Evolutionary conservation across 2,888 invertebrate species (phyloP).

Genomic region (Ariolimax columbianus): DNA sequence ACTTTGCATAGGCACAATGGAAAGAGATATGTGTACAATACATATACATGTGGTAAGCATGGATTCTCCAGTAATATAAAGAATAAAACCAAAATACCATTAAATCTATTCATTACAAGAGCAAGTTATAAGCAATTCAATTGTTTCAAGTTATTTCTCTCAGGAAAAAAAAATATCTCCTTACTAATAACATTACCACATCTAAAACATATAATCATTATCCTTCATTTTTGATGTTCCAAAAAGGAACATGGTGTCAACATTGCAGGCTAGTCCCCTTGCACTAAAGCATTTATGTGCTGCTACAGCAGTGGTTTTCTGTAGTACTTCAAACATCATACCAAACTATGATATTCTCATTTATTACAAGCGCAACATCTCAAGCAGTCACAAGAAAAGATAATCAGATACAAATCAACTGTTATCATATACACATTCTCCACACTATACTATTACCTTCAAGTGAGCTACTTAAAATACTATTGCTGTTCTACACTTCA

Average conservation of each 20-base stretch:
- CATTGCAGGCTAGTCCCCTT: too few relatives aligned
- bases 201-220: background rate
- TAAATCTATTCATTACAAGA: background rate
- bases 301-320: too few relatives aligned
- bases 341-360: too few relatives aligned
- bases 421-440: background rate
- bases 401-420: background rate
- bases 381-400: background rate
- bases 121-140: background rate
- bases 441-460: background rate
- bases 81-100: background rate
- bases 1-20: conserved; percentile 21
- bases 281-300: too few relatives aligned
- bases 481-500: background rate
- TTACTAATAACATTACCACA: background rate
- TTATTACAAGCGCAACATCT: background rate
- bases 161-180: background rate
- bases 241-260: too few relatives aligned
- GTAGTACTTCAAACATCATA: too few relatives aligned
- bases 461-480: background rate
- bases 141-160: background rate
- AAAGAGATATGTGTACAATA: background rate
- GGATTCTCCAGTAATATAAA: background rate
- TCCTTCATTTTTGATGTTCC: too few relatives aligned
- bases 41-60: background rate